These are phyloP conservation scores for Adelges cooleyi DNA, from an alignment of 1,140 invertebrate genomes.

Conservation along the genomic window DNA sequence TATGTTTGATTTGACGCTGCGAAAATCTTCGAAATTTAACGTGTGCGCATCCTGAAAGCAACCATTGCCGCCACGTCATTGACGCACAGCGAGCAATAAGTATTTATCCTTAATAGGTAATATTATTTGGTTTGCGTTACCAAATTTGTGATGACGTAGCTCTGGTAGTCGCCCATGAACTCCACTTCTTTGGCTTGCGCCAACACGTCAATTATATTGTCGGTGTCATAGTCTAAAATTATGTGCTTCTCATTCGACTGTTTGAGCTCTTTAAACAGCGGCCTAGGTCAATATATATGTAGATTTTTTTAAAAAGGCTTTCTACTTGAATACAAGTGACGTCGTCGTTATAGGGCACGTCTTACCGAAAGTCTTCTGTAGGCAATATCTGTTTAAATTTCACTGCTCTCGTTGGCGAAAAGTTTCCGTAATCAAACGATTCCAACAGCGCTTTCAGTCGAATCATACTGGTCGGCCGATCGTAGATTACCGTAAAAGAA, in stretches of 20 bases:
- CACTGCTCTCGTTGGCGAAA: slow-evolving; percentile 49
- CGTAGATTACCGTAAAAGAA: slow-evolving; percentile 68
- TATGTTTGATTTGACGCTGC: slow-evolving; percentile 72
- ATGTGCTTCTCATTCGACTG: slow-evolving; percentile 81
- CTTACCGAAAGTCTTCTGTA: slow-evolving; percentile 6
- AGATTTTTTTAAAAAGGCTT: too few relatives aligned
- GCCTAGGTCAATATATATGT: slow-evolving; percentile 41
- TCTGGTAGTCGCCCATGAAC: slow-evolving; percentile 87
- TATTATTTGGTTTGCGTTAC: slow-evolving; percentile 40
- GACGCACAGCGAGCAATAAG: too few relatives aligned
- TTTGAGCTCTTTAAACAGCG: slow-evolving; percentile 80
- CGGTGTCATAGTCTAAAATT: slow-evolving; percentile 76
- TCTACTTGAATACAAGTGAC: too few relatives aligned
- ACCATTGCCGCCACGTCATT: too few relatives aligned
- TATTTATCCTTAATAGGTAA: too few relatives aligned
- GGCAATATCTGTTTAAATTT: neutral
- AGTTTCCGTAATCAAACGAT: slow-evolving; percentile 44
- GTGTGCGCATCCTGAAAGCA: slow-evolving; percentile 62
- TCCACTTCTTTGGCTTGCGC: slow-evolving; percentile 89
- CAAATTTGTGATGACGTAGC: slow-evolving; percentile 79
- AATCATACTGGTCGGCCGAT: slow-evolving; percentile 65
- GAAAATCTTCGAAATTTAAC: slow-evolving; percentile 64
- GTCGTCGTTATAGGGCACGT: too few relatives aligned
- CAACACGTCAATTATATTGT: slow-evolving; percentile 68
- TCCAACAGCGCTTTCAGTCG: slow-evolving; percentile 73